phyloP scores from a whole-genome alignment of 2,888 invertebrate species.

The Apamea sordens region DNA sequence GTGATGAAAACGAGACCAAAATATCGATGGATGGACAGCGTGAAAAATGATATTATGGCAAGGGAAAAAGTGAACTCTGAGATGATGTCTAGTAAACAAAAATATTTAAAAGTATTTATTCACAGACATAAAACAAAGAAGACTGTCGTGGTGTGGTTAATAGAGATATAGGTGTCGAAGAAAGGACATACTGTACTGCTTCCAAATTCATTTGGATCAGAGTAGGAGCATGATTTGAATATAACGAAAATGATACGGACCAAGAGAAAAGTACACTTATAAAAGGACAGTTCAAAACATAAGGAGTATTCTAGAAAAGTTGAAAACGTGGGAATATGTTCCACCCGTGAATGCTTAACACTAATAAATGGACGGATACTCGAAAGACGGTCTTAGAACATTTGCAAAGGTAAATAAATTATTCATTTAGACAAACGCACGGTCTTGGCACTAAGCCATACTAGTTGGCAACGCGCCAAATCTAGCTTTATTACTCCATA shows the following conservation, averaged over 20 bases:
- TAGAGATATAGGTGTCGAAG: background rate
- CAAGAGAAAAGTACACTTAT: background rate
- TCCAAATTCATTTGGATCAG: background rate
- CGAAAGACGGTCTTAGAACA: constrained; percentile 21
- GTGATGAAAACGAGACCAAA: background rate
- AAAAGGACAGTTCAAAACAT: background rate
- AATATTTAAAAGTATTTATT: background rate
- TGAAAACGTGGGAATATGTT: background rate
- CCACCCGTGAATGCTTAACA: background rate
- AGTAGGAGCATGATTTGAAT: background rate
- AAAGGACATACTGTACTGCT: background rate
- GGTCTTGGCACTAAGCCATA: constrained; percentile 40
- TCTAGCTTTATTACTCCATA: constrained; percentile 33
- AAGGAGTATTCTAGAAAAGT: background rate
- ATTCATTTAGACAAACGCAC: constrained; percentile 14
- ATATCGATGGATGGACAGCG: background rate
- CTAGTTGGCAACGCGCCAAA: constrained; percentile 34
- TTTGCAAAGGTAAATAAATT: constrained; percentile 27
- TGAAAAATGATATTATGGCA: background rate
- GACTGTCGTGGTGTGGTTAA: background rate
- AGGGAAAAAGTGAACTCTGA: background rate
- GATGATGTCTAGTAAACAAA: background rate
- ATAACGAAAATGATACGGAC: background rate
- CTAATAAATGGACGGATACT: background rate
- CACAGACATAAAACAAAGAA: background rate